These are phyloP conservation scores for Polypterus bichir DNA, from an alignment of 2,113 vertebrate species.

Conservation along the genomic window DNA sequence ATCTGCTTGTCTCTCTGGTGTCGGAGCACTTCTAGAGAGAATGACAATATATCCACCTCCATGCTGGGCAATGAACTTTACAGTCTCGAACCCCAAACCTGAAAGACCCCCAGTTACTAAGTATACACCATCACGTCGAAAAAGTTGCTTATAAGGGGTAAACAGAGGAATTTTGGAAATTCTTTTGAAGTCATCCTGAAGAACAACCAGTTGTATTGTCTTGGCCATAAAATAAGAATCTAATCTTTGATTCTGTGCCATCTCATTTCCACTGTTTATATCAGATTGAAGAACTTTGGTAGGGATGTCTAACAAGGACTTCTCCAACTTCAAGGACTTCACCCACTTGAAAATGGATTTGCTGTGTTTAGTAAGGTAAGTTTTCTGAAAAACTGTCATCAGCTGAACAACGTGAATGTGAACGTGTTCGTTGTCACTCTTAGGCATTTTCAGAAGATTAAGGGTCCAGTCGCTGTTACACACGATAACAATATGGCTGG, in stretches of 20 bases:
- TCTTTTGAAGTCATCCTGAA: constrained; percentile 26
- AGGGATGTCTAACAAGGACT: constrained; percentile 29
- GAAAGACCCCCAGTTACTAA: constrained; percentile 65
- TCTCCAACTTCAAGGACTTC: constrained; percentile 33
- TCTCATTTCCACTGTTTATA: constrained; percentile 9
- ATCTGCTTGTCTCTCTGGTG: constrained; percentile 41
- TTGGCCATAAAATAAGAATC: constrained; percentile 53
- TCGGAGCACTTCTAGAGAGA: constrained; percentile 49
- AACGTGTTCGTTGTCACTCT: constrained; percentile 32
- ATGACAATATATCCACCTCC: constrained; percentile 57
- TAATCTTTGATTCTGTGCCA: constrained; percentile 8
- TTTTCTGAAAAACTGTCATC: constrained; percentile 48
- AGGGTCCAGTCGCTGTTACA: constrained; percentile 30
- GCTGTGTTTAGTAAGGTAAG: constrained; percentile 39
- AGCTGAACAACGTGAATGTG: constrained; percentile 20
- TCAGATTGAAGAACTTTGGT: neutral
- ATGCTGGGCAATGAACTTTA: constrained; percentile 60
- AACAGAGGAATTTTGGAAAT: constrained; percentile 43
- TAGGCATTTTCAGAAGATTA: constrained; percentile 11
- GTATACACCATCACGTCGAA: constrained; percentile 50
- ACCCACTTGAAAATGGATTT: constrained; percentile 45
- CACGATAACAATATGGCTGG: constrained; percentile 49
- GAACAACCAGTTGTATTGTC: constrained; percentile 23
- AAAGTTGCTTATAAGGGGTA: constrained; percentile 33
- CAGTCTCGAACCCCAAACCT: constrained; percentile 70